phyloP scores from a whole-genome alignment of 2,113 vertebrate genomes.

The Myrmecobius fasciatus region DNA sequence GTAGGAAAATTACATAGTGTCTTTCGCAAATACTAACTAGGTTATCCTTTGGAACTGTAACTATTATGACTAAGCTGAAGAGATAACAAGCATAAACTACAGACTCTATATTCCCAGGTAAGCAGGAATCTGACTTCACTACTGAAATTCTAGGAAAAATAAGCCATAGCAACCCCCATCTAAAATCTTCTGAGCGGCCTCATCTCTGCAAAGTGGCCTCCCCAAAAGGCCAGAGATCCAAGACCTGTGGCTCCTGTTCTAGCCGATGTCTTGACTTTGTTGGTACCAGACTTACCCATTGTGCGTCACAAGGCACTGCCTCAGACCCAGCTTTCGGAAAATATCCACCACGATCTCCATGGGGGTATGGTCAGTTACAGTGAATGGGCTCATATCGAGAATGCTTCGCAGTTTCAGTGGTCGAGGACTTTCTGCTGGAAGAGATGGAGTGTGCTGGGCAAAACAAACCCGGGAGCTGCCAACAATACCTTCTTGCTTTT shows the following conservation, averaged over 20 bases:
- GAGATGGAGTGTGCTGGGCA: conserved; percentile 96
- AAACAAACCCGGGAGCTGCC: conserved; percentile 97
- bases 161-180: not conserved
- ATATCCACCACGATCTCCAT: conserved; percentile 99
- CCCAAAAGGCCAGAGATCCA: not conserved
- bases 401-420: conserved; percentile 97
- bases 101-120: not conserved
- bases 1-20: not conserved
- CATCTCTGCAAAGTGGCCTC: not conserved
- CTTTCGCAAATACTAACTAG: not conserved
- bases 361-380: conserved; percentile 98
- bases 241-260: not conserved
- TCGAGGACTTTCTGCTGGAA: conserved; percentile 97
- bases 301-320: conserved; percentile 99
- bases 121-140: not conserved
- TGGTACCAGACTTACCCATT: conserved; percentile 91
- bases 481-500: conserved; percentile 97
- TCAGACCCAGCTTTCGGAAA: conserved; percentile 97
- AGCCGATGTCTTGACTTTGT: not conserved
- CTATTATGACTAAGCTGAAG: not conserved
- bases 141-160: not conserved
- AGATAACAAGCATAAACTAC: not conserved
- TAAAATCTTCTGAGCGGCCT: not conserved
- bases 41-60: not conserved
- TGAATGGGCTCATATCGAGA: conserved; percentile 99